Evolutionary conservation across 2,797 vertebrate genomes (phyloP).

Genomic region (Phataginus tricuspis): DNA sequence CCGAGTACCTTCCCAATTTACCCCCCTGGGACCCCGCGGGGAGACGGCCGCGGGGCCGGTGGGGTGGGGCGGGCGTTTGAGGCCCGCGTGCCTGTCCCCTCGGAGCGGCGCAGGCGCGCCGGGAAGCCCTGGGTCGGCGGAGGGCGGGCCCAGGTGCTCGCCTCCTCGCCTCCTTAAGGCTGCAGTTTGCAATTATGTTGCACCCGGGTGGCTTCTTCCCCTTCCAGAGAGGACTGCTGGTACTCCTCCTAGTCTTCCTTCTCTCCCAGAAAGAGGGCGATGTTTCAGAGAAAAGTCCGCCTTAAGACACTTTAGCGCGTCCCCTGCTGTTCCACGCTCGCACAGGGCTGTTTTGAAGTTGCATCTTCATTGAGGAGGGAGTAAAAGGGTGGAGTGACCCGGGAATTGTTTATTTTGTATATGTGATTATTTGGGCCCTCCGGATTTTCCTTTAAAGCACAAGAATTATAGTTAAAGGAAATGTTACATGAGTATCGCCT

Average conservation of each 20-base stretch:
- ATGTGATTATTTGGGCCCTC: neutral
- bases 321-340: neutral
- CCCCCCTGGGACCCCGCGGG: rapidly evolving
- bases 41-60: neutral
- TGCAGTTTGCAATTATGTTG: neutral
- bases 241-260: neutral
- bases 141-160: neutral
- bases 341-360: neutral
- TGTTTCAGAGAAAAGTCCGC: neutral
- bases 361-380: conserved; percentile 1
- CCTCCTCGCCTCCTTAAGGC: neutral
- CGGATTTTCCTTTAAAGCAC: neutral
- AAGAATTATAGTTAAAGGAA: neutral
- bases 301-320: neutral
- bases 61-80: neutral
- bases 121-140: rapidly evolving
- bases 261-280: neutral
- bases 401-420: neutral
- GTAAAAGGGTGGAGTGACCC: neutral
- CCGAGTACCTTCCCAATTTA: rapidly evolving
- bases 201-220: neutral
- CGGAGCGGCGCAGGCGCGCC: neutral
- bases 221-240: neutral
- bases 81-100: conserved; percentile 5
- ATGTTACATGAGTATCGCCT: neutral